A percentile compares a stretch with the other conserved stretches of the same genome.
Evolutionary conservation across 2,113 vertebrate species (phyloP).

Genomic region (Boleophthalmus pectinirostris): DNA sequence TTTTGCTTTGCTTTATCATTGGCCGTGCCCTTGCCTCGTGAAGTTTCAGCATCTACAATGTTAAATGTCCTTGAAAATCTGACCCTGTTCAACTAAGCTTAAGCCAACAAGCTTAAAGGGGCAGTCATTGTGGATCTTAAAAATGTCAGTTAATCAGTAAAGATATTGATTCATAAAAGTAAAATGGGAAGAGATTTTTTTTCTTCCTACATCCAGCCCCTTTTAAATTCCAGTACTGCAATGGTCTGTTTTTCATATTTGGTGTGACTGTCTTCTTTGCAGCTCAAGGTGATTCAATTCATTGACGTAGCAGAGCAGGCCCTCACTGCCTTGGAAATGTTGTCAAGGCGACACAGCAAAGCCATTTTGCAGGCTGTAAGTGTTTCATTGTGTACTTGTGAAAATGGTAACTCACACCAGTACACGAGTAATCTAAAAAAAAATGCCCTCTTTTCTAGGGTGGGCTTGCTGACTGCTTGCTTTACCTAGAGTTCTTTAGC

Average conservation of each 20-base stretch:
- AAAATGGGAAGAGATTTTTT: too few relatives aligned
- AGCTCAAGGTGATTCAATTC: constrained; percentile 99
- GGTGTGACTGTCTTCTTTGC: constrained; percentile 38
- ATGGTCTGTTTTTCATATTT: constrained; percentile 24
- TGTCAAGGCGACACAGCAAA: constrained; percentile 98
- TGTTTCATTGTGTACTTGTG: constrained; percentile 17
- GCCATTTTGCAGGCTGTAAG: constrained; percentile 98
- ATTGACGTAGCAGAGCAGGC: constrained; percentile 99
- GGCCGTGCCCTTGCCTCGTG: too few relatives aligned
- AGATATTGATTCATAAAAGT: too few relatives aligned
- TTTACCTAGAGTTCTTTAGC: constrained; percentile 99
- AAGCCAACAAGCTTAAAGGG: too few relatives aligned
- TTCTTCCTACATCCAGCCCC: too few relatives aligned
- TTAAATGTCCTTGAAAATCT: too few relatives aligned
- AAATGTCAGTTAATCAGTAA: too few relatives aligned
- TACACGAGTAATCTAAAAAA: background rate
- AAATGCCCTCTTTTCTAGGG: constrained; percentile 75
- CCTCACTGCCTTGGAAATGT: constrained; percentile 96
- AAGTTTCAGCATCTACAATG: too few relatives aligned
- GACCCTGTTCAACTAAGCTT: too few relatives aligned
- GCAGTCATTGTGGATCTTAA: too few relatives aligned
- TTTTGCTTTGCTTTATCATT: too few relatives aligned
- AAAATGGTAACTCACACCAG: background rate
- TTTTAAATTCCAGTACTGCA: background rate
- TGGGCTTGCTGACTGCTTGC: constrained; percentile 93